phyloP scores from a whole-genome alignment of 2,888 invertebrate genomes.

The Aethes cnicana region DNA sequence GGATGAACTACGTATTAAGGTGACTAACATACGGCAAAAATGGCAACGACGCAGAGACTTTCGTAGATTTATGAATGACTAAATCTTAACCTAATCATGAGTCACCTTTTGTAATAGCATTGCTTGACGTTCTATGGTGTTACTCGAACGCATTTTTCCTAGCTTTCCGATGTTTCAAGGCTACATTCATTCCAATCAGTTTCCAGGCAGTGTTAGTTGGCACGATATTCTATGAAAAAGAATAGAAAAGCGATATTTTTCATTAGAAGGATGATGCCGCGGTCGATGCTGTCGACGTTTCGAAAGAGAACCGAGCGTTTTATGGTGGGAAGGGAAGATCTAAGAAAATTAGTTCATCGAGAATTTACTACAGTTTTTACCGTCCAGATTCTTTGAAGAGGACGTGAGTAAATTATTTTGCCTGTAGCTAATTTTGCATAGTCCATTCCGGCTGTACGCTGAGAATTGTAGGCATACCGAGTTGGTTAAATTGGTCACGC shows the following conservation, averaged over 20 bases:
- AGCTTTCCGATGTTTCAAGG: slow-evolving; percentile 51
- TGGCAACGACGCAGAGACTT: slow-evolving; percentile 44
- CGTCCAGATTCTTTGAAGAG: slow-evolving; percentile 1
- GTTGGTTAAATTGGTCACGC: neutral
- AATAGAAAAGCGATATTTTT: slow-evolving; percentile 34
- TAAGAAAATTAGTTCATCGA: slow-evolving; percentile 20
- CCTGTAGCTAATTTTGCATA: neutral
- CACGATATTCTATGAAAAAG: slow-evolving; percentile 41
- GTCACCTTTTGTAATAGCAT: slow-evolving; percentile 58
- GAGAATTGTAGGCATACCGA: neutral
- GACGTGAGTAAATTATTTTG: slow-evolving; percentile 1
- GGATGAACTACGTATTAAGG: slow-evolving; percentile 26
- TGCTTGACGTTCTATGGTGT: slow-evolving; percentile 55
- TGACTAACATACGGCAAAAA: slow-evolving; percentile 34
- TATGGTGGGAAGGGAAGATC: slow-evolving; percentile 16
- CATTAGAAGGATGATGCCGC: slow-evolving; percentile 27
- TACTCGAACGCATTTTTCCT: slow-evolving; percentile 44
- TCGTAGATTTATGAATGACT: slow-evolving; percentile 68
- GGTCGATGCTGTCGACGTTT: slow-evolving; percentile 1
- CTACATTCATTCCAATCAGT: slow-evolving; percentile 43
- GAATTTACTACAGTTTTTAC: slow-evolving; percentile 4
- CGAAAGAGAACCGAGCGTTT: slow-evolving; percentile 8
- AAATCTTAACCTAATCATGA: slow-evolving; percentile 63
- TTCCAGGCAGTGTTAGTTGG: slow-evolving; percentile 46
- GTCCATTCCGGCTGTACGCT: neutral